A percentile compares a stretch with the other conserved stretches of the same genome.
Evolutionary conservation across 2,888 invertebrate genomes (phyloP).

Genomic region (Philhelius pedissequus): DNA sequence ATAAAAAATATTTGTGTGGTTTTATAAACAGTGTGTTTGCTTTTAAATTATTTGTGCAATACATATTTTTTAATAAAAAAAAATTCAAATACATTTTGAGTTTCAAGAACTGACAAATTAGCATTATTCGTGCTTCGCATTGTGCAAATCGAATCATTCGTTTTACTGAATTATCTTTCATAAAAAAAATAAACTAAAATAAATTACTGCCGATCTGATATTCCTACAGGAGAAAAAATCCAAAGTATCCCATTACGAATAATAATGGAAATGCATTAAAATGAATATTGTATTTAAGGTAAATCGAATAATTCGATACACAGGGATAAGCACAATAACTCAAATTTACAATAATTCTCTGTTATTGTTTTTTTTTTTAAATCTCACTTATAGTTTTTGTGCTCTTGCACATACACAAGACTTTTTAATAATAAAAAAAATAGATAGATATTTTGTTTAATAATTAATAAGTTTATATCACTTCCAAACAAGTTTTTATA

Average conservation of each 20-base stretch:
- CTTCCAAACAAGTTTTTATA: conserved; percentile 67
- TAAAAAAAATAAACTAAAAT: not conserved
- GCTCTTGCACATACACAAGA: conserved; percentile 61
- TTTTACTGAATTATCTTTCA: not conserved
- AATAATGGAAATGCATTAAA: not conserved
- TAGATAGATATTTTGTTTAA: conserved; percentile 21
- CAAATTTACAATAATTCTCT: not conserved
- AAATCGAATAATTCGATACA: not conserved
- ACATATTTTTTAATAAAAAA: too few species aligned
- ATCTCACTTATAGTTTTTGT: conserved; percentile 43
- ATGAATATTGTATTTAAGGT: not conserved
- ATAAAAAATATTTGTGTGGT: conserved; percentile 10
- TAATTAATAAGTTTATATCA: conserved; percentile 60
- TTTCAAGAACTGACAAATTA: not conserved
- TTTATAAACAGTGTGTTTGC: conserved; percentile 45
- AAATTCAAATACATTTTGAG: too few species aligned
- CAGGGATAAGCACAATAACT: not conserved
- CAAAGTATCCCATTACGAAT: not conserved
- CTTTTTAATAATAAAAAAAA: conserved; percentile 11
- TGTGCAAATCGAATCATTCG: not conserved
- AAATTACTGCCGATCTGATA: not conserved
- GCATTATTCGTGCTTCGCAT: not conserved
- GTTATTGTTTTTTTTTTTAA: not conserved
- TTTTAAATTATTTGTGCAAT: too few species aligned
- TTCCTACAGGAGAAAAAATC: not conserved